Percentiles rank a stretch among this genome's conserved stretches.
Conservation (phyloP, 1,140 invertebrate genomes). For the Drosophila elegans region DNA sequence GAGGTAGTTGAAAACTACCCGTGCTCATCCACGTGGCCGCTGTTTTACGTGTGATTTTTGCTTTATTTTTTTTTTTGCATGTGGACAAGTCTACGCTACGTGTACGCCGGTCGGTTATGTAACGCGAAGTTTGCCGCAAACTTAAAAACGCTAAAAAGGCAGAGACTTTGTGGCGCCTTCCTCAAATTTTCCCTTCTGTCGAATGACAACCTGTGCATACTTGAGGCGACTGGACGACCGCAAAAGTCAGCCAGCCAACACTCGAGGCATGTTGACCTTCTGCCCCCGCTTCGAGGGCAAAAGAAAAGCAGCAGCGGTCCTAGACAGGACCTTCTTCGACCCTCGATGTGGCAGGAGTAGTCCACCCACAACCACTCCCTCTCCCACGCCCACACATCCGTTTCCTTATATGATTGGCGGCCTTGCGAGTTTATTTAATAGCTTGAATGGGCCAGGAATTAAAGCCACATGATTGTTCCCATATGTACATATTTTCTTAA, state of each 20-base stretch:
- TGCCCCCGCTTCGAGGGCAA: conserved; percentile 45
- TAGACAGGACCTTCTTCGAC: conserved; percentile 34
- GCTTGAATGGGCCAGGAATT: conserved; percentile 5
- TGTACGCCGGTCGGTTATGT: conserved; percentile 28
- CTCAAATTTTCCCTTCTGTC: neutral
- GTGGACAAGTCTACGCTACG: conserved; percentile 1
- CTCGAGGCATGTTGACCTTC: conserved; percentile 61
- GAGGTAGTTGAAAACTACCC: neutral
- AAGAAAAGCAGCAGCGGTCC: conserved; percentile 3
- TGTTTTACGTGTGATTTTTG: conserved; percentile 19
- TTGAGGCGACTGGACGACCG: conserved; percentile 13
- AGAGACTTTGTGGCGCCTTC: conserved; percentile 18
- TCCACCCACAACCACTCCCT: neutral
- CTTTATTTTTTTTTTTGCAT: conserved; percentile 16
- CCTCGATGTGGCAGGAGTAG: neutral
- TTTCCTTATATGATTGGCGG: conserved; percentile 35
- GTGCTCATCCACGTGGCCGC: conserved; percentile 7
- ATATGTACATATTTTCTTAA: neutral
- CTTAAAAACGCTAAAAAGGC: neutral
- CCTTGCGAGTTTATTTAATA: conserved; percentile 26
- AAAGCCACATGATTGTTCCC: conserved; percentile 20
- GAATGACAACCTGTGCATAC: conserved; percentile 39
- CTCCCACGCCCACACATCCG: conserved; percentile 14
- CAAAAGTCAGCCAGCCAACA: conserved; percentile 28
- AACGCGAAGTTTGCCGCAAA: conserved; percentile 39